Base-by-base conservation (phyloP, 2,113 vertebrate species). In the Prietella phreatophila region DNA sequence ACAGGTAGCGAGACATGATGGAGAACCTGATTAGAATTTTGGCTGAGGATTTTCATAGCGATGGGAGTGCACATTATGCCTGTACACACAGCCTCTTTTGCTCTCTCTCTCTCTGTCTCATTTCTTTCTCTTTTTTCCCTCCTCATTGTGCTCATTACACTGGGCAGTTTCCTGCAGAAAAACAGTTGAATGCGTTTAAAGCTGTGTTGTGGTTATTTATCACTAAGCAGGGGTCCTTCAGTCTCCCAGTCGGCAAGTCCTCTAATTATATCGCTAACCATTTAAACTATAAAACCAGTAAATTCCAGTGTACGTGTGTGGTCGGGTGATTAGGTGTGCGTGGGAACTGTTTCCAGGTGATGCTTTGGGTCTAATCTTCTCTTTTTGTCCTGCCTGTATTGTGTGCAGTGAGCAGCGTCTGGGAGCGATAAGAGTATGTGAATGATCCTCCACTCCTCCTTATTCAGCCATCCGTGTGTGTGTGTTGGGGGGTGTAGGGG, bases 1-100 rank as follows among this genome's bases (percentile, higher is more conserved):
- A 82, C 83, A 88, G 89, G 86, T 88, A 60, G 78, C 60, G 86
- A 80, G 78, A 88, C 65, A 81, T 88, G 76, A 88, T 88, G 87
- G 69, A 88, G 69, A 82, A 56, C 30, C 73, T 90, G 81, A 82
- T 86, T 88, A 87, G 87, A 36, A 85, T 76, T 82, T 88, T 88
- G 85, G 87, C 89, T 81, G 75, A 58, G 53, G 76, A n/a, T 1
- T 33, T 82, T 39, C 17, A 5, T 65, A 65, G 58, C 80, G 75
- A 86, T 86, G 47, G 75, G 9, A 22, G 36, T 9, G 30, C 75
- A 75, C n/a, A n/a, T 10, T 79, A 79, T 73, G 42, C 11, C 55
- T 13, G 19, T 81, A 39, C 33, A 71, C 53, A 71, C 50, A 55
- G 42, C 36, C 27, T 56, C 30, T 61, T 69, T 84, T 33, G n/a